Base-by-base conservation (phyloP, 1,140 invertebrate genomes). In the Amphibalanus amphitrite region DNA sequence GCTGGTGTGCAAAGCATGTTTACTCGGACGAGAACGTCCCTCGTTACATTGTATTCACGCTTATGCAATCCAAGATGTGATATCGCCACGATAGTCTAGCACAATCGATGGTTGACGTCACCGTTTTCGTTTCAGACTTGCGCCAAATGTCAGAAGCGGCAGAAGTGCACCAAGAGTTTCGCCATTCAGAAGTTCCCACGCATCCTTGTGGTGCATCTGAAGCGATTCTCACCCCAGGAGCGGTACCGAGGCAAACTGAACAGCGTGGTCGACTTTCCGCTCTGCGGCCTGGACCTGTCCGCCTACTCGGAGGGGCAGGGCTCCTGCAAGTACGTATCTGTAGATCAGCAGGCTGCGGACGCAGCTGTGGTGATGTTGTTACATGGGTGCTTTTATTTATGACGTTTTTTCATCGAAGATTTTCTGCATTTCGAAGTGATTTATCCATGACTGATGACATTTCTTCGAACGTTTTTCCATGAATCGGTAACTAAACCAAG, bases 161-260 rank as follows among this genome's bases (percentile, higher is more conserved):
- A 90, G 78, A 92, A 91, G 82, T 95, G 93, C 80, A 92, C 91
- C 69, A 97, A 97, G 79, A 91, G 90, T 77, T 93, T 96, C 79
- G 89, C 89, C 65, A 93, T 97, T 76, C 92, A 96, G 77, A 93
- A 91, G 81, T 95, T 96, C 79, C 93, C 93, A 15, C 89, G 90
- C 79, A 91, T 95, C 74, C 84, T 96, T 69, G 92, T 95, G 72
- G 64, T 76, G 69, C 77, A 93, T 83, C 80, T 93, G 69, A 92
- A 93, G 81, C 83, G 91, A 26, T 97, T 97, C 81, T 93, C 91
- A 25, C 89, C 90, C 4, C 88, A 85, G 74, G 90, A 94, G 78
- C 85, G 90, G 59, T 93, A 90, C 82, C 86, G 91, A 73, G 89
- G 90, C 73, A 96, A 96, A 81, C 82, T 97, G 69, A 89, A 87